Percentiles rank a stretch among this genome's conserved stretches.
Evolutionary conservation across 2,888 invertebrate genomes (phyloP).

Genomic region (Pheosia gnoma): DNA sequence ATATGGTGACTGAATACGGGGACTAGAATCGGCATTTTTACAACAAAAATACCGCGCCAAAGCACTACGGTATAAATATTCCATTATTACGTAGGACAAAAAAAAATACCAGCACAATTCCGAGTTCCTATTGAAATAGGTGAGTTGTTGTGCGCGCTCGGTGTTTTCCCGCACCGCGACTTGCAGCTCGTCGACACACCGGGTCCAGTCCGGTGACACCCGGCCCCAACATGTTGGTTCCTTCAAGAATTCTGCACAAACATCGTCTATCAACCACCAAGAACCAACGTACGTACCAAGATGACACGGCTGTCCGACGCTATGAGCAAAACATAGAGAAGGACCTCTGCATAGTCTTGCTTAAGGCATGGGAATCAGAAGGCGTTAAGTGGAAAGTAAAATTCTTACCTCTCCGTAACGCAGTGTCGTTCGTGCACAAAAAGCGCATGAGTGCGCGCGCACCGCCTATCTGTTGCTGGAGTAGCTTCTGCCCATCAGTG

Average conservation of each 20-base stretch:
- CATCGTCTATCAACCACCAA: no score
- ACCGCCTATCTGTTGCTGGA: constrained; percentile 74
- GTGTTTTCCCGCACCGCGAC: constrained; percentile 64
- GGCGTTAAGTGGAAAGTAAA: no score
- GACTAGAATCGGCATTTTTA: neutral
- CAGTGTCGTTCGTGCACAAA: constrained; percentile 72
- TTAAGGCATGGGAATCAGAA: no score
- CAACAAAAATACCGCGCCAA: no score
- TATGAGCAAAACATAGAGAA: no score
- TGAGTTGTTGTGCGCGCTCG: constrained; percentile 67
- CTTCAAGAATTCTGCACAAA: constrained; percentile 64
- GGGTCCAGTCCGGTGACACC: constrained; percentile 70
- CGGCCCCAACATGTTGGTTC: constrained; percentile 71
- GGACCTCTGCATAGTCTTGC: no score
- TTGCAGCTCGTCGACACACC: constrained; percentile 68
- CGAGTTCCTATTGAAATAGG: constrained; percentile 68
- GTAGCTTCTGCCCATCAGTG: constrained; percentile 69
- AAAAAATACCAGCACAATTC: constrained; percentile 70
- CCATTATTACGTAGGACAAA: no score
- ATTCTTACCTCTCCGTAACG: constrained; percentile 63
- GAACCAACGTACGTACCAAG: no score
- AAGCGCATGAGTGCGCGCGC: constrained; percentile 73
- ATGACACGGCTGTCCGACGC: no score
- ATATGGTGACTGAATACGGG: neutral
- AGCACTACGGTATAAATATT: no score